phyloP scores from a whole-genome alignment of 2,797 vertebrate species.

The Myoxocephalus aenaeus region DNA sequence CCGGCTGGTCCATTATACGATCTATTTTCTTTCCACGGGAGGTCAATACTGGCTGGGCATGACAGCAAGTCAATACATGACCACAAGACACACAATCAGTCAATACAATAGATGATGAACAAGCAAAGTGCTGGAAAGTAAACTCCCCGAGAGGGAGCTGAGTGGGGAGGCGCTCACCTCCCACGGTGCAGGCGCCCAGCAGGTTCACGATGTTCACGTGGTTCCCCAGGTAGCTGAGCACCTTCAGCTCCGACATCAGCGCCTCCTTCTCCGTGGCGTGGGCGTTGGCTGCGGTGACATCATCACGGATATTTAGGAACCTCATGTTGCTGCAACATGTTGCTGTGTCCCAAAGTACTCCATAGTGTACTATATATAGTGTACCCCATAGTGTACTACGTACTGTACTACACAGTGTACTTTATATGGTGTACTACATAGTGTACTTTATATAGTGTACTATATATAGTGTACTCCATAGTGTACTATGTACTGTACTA shows the following conservation, averaged over 20 bases:
- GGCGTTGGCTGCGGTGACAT: constrained; percentile 89
- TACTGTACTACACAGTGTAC: too few species aligned
- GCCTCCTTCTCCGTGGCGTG: constrained; percentile 96
- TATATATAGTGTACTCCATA: too few species aligned
- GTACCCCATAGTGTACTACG: too few species aligned
- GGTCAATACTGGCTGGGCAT: constrained; percentile 1
- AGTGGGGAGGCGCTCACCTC: constrained; percentile 83
- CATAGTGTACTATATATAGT: too few species aligned
- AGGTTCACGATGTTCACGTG: constrained; percentile 98
- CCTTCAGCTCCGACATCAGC: constrained; percentile 98
- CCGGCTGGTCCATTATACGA: constrained; percentile 54
- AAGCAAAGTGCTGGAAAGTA: neutral
- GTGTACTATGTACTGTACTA: too few species aligned
- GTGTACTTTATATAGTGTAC: too few species aligned
- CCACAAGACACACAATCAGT: constrained; percentile 16
- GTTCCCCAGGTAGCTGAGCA: constrained; percentile 97
- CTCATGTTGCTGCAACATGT: neutral
- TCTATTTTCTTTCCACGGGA: constrained; percentile 44
- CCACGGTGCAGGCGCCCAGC: constrained; percentile 94
- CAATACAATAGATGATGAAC: constrained; percentile 12
- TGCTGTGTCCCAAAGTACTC: neutral
- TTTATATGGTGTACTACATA: too few species aligned
- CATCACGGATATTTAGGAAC: constrained; percentile 31
- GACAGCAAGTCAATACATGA: constrained; percentile 27
- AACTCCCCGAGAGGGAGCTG: neutral